Conservation (phyloP, 2,888 invertebrate genomes). For the Panopea generosa region DNA sequence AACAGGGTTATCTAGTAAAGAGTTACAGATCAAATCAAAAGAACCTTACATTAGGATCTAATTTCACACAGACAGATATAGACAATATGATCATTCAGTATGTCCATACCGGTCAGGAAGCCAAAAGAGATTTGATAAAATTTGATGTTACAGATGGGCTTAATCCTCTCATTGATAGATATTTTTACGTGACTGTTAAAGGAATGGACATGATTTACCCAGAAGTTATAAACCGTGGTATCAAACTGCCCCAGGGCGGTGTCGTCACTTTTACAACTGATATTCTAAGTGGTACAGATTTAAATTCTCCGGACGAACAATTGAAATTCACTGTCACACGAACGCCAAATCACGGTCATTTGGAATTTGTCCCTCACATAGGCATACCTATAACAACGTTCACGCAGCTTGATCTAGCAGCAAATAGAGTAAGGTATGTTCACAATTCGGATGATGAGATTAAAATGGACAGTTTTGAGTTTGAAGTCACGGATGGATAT, state of each 20-base stretch:
- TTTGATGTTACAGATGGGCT: conserved; percentile 85
- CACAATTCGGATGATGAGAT: conserved; percentile 82
- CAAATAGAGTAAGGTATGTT: conserved; percentile 83
- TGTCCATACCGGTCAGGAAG: conserved; percentile 80
- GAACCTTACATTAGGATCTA: conserved; percentile 81
- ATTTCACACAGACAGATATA: conserved; percentile 84
- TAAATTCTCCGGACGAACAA: conserved; percentile 81
- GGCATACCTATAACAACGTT: conserved; percentile 81
- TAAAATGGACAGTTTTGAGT: conserved; percentile 84
- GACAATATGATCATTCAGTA: conserved; percentile 80
- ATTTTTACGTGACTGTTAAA: conserved; percentile 83
- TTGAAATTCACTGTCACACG: conserved; percentile 83
- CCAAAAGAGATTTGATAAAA: conserved; percentile 83
- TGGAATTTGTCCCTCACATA: conserved; percentile 80
- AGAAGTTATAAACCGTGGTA: conserved; percentile 81
- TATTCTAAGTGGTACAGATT: conserved; percentile 82
- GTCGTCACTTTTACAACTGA: conserved; percentile 82
- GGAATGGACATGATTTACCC: conserved; percentile 83
- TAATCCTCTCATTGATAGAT: conserved; percentile 83
- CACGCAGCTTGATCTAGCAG: conserved; percentile 83
- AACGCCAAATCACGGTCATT: conserved; percentile 81
- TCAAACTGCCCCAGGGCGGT: conserved; percentile 83
- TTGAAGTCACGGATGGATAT: conserved; percentile 84
- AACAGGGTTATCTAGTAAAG: conserved; percentile 80
- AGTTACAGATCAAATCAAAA: conserved; percentile 49